Evolutionary conservation across 2,113 vertebrate genomes (phyloP).

Genomic region (Leptocoma aspasia): DNA sequence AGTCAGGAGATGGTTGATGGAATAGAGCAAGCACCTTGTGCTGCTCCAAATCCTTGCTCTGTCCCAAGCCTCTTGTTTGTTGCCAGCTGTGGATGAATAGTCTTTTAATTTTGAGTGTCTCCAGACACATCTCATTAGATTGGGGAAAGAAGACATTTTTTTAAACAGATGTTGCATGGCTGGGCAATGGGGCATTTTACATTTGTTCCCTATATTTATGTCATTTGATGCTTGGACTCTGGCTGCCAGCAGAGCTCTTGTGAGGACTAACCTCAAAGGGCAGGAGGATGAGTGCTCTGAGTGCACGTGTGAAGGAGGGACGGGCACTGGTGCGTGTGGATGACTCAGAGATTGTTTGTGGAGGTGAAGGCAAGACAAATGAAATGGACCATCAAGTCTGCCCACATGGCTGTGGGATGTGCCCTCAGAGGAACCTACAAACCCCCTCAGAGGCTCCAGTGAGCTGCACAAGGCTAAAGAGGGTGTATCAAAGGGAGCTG

Average conservation of each 20-base stretch:
- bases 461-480: background rate
- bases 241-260: background rate
- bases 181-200: background rate
- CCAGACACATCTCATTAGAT: background rate
- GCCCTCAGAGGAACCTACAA: background rate
- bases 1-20: background rate
- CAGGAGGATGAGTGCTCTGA: background rate
- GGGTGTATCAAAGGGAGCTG: background rate
- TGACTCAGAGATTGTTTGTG: background rate
- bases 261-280: background rate
- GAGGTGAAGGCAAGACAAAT: background rate
- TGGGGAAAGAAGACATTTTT: background rate
- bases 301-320: rapidly evolving
- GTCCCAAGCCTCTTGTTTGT: background rate
- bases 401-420: background rate
- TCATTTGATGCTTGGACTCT: background rate
- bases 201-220: background rate
- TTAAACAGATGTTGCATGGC: background rate
- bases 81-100: background rate
- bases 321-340: background rate
- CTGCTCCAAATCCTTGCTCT: background rate
- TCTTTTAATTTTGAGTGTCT: background rate
- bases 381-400: background rate
- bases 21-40: background rate
- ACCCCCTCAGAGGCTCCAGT: background rate